Evolutionary conservation across 2,888 invertebrate species (phyloP), one percentile per base, ranked within the genome.

Genomic region (Sinohyriopsis cumingii): DNA sequence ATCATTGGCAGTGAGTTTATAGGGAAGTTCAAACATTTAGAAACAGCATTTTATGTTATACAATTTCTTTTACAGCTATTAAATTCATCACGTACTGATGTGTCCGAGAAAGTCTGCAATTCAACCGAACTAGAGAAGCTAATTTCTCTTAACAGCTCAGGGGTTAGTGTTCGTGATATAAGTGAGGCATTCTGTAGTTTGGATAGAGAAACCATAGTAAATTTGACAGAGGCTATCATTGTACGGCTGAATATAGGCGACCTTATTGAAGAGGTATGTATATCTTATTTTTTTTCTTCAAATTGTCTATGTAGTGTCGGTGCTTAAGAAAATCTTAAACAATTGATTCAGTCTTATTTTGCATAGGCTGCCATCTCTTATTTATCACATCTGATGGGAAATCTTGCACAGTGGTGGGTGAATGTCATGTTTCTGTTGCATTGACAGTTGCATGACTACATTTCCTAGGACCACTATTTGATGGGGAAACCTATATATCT

Each of bases 211-310:
- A 74, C 75, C 20, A 69, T 82, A 5, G 63, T 72, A 5, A 66
- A 74, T 9, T 59, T 87, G 9, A 68, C 81, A 9, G 77, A 84
- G 24, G 69, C 68, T 22, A 60, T 87, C 18, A 67, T 84, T 19
- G 67, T 69, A n/a, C 72, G 83, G 33, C 67, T 87, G 20, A 77
- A 84, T 65, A 75, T 87, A 54, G 85, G 86, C 6, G 80, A 82
- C 22, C 67, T 87, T 5, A 66, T 88, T 7, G 70, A 85, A 69
- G 79, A 82, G 70, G 87, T 87, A 69, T 67, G 77, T 68, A 12
- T 5, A 6, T 18, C 1, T 55, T 62, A 19, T 22, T 4, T 20
- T 63, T 18, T 45, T 15, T 20, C 18, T 59, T 60, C 53, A 15
- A 45, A 45, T 12, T 45, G 15, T 2, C 45, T 45, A 15, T 45